Base-by-base conservation (phyloP, 2,888 invertebrate species). In the Bombylius major region DNA sequence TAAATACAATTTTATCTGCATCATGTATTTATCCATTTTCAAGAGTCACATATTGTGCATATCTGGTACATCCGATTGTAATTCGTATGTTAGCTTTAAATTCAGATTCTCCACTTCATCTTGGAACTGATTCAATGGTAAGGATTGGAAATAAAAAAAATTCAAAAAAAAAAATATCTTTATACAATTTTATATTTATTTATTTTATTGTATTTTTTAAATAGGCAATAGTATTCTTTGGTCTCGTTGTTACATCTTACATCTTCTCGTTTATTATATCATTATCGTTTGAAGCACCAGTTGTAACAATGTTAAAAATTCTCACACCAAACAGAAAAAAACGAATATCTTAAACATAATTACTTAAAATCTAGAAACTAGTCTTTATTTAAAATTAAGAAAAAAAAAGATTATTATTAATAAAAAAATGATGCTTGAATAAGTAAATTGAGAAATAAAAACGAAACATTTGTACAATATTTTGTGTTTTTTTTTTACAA, bases 41-140 rank as follows among this genome's bases (percentile, higher is more conserved):
- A 54, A 78, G 90, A 62, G 87, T 90, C 14, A 91, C 90, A 49
- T 91, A 91, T 73, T 91, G 90, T 71, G 87, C 89, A 1, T 91
- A 90, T 72, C 77, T 91, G 60, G 81, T 91, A 59, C 90, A 91
- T 73, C 90, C 90, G 0, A 82, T 91, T 55, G 83, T 89, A 59
- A 85, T 91, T 65, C 80, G 90, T 63, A 78, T 82, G 65, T 84
- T 89, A 67, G 86, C 87, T 49, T 86, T 91, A 81, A 85, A 84
- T 62, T 81, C 87, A 72, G 89, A 90, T 66, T 83, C 87, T 62
- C 90, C 90, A 46, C 77, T 90, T 51, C 90, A 91, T 72, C 74
- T 91, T 64, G 88, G 87, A 46, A 86, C 85, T 63, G 80, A 86
- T 65, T 78, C 86, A 36, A 86, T 90, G 77, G 86, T 86, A 66